Percentiles rank a stretch among this genome's conserved stretches.
Evolutionary conservation across 2,797 vertebrate species (phyloP).

Genomic region (Chloroceryle inda): DNA sequence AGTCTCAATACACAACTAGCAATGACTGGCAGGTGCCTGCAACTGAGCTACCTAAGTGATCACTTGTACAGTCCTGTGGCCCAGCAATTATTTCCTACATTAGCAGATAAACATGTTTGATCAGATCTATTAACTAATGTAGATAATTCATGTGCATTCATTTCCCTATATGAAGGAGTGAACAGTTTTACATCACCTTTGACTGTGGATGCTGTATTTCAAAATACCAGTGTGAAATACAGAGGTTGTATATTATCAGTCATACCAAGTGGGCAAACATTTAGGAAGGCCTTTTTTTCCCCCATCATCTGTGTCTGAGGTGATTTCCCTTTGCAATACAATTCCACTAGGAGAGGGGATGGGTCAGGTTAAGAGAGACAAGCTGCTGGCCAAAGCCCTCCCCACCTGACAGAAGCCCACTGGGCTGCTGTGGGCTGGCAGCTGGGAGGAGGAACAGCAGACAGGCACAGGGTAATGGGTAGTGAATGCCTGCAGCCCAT

Average conservation of each 20-base stretch:
- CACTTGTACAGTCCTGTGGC: neutral
- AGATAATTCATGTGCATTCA: neutral
- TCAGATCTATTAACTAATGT: neutral
- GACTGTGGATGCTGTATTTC: neutral
- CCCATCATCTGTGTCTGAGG: rapidly evolving
- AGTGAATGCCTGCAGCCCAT: neutral
- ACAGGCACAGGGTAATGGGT: rapidly evolving
- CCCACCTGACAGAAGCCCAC: rapidly evolving
- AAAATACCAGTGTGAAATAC: neutral
- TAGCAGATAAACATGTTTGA: neutral
- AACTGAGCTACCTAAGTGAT: neutral
- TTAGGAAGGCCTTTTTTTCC: neutral
- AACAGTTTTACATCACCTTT: neutral
- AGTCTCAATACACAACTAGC: neutral
- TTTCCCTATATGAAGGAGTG: neutral
- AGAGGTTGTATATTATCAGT: neutral
- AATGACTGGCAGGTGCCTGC: neutral
- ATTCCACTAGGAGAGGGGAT: neutral
- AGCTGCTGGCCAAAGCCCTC: neutral
- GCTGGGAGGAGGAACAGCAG: neutral
- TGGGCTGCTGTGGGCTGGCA: neutral
- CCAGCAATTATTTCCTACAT: neutral
- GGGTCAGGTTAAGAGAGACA: neutral
- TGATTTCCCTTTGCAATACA: neutral
- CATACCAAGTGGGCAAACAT: rapidly evolving